A percentile compares a stretch with the other conserved stretches of the same genome.
Evolutionary conservation across 2,113 vertebrate species (phyloP).

Genomic region (Gymnogyps californianus): DNA sequence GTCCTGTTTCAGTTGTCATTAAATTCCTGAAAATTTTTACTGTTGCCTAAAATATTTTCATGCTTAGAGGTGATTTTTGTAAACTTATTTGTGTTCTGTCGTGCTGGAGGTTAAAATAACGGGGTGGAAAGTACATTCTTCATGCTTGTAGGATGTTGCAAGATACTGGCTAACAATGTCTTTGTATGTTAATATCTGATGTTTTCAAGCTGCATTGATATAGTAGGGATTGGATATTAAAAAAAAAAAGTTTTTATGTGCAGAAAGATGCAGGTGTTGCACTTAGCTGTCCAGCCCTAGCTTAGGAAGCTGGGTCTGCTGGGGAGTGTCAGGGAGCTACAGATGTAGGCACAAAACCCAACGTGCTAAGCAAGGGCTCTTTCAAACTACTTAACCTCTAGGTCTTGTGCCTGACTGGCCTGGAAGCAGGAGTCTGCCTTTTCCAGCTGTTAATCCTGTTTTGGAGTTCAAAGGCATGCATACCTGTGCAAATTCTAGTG

Average conservation of each 20-base stretch:
- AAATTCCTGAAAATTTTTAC: not conserved
- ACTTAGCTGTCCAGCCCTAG: not conserved
- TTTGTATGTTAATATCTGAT: not conserved
- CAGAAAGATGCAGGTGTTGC: not conserved
- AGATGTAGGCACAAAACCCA: not conserved
- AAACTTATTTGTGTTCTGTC: not conserved
- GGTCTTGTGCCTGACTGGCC: not conserved
- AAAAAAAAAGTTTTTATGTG: fast-evolving
- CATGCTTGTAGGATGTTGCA: not conserved
- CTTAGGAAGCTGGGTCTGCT: not conserved
- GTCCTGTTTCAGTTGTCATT: not conserved
- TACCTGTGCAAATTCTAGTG: not conserved
- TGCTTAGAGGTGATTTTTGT: not conserved
- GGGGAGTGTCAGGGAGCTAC: not conserved
- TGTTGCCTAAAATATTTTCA: not conserved
- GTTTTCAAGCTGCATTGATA: not conserved
- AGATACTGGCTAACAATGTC: not conserved
- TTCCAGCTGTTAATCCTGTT: not conserved
- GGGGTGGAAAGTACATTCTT: not conserved
- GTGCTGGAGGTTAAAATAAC: not conserved
- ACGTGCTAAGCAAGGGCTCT: not conserved
- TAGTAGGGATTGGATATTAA: not conserved
- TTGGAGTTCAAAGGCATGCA: not conserved
- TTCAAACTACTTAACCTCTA: not conserved
- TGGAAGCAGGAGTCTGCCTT: not conserved